Evolutionary conservation across 2,797 vertebrate species (phyloP), one percentile per base, ranked within the genome.

Genomic region (Micrastur ruficollis): DNA sequence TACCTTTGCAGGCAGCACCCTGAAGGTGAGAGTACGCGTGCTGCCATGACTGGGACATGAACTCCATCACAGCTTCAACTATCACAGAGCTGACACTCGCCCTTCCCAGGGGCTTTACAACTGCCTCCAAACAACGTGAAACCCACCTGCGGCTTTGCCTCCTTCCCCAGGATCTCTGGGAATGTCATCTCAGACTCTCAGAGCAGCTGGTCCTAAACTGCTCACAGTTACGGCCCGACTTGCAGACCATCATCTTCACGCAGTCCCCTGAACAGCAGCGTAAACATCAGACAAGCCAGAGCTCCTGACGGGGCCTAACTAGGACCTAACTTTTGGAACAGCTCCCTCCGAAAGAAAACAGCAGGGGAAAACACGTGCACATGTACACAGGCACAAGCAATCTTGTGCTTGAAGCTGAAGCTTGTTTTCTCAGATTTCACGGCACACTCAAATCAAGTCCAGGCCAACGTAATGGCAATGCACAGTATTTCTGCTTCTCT

Each of bases 211-310:
- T 81, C 61, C 49, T 14, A 32, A 81, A 36, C 12, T 11, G 11
- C 25, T 85, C 74, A 32, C 11, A 20, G 19, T 32, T 50, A 61
- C 1, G 8, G 34, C 72, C 42, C 74, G 49, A 26, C 18, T 58
- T 52, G 9, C 79, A 59, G 61, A 14, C 31, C 38, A 25, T 0
- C 2, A 2, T 14, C 46, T 55, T 71, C 15, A 8, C 1, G 4
- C n/a, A 55, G 27, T 46, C 22, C 53, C 36, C 75, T 8, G 1
- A 8, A 44, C 29, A 27, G 38, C 66, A n/a, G 34, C 25, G 6
- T 49, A 32, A 82, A 53, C 34, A 46, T 4, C 52, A 31, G 72
- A 18, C 7, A n/a, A 49, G 27, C 20, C 66, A 50, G 74, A 67
- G 59, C 38, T 87, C 71, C 88, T 22, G 44, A 58, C 17, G 61